These are phyloP conservation scores for Gallinago jamesoni DNA, from an alignment of 2,113 vertebrate genomes.

Conservation along the genomic window DNA sequence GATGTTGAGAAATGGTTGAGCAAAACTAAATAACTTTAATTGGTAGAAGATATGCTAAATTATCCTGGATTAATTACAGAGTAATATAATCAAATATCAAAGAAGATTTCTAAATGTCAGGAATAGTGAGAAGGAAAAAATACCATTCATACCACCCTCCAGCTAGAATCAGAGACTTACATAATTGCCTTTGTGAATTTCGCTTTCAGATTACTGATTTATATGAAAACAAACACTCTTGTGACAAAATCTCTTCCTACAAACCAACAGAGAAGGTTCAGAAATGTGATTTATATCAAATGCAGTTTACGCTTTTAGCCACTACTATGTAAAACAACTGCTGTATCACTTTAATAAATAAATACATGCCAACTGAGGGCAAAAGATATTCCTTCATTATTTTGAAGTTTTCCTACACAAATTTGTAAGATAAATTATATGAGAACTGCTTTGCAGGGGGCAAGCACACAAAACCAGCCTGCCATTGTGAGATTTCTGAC, in stretches of 20 bases:
- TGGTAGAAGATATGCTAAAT: not conserved
- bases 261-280: not conserved
- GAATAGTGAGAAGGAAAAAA: not conserved
- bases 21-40: constrained; percentile 1
- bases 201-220: not conserved
- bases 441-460: not conserved
- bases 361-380: not conserved
- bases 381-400: not conserved
- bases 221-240: not conserved
- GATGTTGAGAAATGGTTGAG: not conserved
- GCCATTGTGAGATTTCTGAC: not conserved
- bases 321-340: not conserved
- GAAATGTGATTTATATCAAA: not conserved
- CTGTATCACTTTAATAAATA: not conserved
- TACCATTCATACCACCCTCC: not conserved
- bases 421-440: not conserved
- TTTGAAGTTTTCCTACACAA: not conserved
- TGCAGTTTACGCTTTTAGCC: not conserved
- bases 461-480: not conserved
- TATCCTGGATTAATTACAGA: not conserved
- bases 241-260: not conserved
- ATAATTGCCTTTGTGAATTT: not conserved
- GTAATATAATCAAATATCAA: not conserved
- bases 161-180: not conserved
- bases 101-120: not conserved